phyloP scores from a whole-genome alignment of 2,888 invertebrate species.

The Euphydryas editha region DNA sequence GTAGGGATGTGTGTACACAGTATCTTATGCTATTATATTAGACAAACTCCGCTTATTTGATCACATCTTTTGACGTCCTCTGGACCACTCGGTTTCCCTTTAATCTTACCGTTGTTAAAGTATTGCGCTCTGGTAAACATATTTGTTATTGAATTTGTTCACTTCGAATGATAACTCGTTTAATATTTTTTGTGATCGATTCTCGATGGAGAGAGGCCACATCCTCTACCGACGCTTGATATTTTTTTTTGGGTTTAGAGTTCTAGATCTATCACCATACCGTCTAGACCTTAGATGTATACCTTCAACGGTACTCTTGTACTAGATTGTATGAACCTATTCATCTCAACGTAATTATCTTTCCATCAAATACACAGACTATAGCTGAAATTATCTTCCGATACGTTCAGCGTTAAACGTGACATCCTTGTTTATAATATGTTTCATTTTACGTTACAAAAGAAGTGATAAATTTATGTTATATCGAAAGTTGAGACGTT shows the following conservation, averaged over 20 bases:
- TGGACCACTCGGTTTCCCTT: constrained; percentile 58
- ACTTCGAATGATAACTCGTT: constrained; percentile 12
- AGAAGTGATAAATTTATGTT: too few relatives aligned
- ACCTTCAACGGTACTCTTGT: too few relatives aligned
- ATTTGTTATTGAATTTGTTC: constrained; percentile 35
- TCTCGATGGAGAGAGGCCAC: background rate
- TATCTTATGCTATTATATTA: constrained; percentile 82
- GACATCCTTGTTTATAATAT: too few relatives aligned
- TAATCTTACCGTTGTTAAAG: constrained; percentile 70
- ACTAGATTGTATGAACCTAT: too few relatives aligned
- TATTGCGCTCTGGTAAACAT: constrained; percentile 34
- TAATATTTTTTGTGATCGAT: constrained; percentile 1
- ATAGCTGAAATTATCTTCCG: too few relatives aligned
- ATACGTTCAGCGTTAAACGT: too few relatives aligned
- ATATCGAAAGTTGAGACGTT: too few relatives aligned
- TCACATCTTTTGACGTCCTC: constrained; percentile 73
- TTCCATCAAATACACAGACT: too few relatives aligned
- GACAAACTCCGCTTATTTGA: constrained; percentile 76
- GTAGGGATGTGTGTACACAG: constrained; percentile 71
- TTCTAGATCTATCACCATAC: too few relatives aligned
- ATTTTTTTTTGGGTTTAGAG: background rate
- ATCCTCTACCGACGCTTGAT: background rate
- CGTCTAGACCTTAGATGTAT: too few relatives aligned
- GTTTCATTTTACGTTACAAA: too few relatives aligned
- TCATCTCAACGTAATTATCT: too few relatives aligned